A percentile compares a stretch with the other conserved stretches of the same genome.
These are phyloP conservation scores for Sebastes glaucus DNA, from an alignment of 2,797 vertebrate genomes.

Conservation along the genomic window DNA sequence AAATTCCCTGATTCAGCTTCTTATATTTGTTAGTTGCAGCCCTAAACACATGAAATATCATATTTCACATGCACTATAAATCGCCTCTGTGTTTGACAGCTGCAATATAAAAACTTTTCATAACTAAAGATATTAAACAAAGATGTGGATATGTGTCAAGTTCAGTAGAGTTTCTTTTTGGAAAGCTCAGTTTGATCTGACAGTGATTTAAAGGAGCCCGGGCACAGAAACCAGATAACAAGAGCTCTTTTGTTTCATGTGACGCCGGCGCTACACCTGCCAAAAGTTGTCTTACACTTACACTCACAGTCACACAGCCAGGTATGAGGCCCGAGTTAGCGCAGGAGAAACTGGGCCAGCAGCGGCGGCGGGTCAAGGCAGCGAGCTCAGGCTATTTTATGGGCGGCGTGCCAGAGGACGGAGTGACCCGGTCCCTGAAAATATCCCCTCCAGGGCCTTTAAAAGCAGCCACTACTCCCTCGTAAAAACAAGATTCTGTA, in stretches of 20 bases:
- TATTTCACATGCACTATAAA: background rate
- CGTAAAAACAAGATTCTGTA: conserved; percentile 35
- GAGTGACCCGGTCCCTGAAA: conserved; percentile 47
- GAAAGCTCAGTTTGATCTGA: background rate
- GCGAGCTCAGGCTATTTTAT: conserved; percentile 11
- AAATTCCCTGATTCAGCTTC: no score
- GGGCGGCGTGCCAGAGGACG: conserved; percentile 45
- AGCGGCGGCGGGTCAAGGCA: conserved; percentile 26
- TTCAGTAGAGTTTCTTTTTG: background rate
- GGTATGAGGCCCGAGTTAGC: conserved; percentile 15
- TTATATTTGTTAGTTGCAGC: no score
- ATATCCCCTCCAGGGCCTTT: conserved; percentile 29
- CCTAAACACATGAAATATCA: no score
- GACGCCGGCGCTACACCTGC: conserved; percentile 14
- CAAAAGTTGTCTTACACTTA: conserved; percentile 6
- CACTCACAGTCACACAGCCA: background rate
- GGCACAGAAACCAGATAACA: conserved; percentile 2
- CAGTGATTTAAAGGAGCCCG: background rate
- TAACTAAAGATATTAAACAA: background rate
- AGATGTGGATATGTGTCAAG: background rate
- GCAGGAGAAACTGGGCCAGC: conserved; percentile 29
- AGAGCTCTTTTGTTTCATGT: conserved; percentile 14
- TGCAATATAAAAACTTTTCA: background rate
- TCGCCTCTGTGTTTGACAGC: background rate
- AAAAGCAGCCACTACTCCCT: conserved; percentile 15